phyloP scores from a whole-genome alignment of 1,140 invertebrate genomes.

The Drosophila sproati region DNA sequence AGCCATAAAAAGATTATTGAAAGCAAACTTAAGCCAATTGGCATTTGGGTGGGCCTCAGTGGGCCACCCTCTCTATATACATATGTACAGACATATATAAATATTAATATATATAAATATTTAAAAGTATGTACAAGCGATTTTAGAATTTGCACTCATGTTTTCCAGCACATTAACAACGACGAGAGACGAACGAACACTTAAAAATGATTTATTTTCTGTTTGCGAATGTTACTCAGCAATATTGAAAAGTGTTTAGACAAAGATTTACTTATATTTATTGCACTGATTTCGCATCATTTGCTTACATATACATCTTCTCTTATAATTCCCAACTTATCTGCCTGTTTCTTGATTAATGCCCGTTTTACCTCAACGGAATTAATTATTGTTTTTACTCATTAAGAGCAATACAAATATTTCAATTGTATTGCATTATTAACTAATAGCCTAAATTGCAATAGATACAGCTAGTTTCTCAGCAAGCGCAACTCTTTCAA shows the following conservation, averaged over 20 bases:
- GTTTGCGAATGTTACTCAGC: background rate
- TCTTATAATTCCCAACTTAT: too few species aligned
- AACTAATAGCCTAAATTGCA: background rate
- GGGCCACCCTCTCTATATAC: constrained; percentile 8
- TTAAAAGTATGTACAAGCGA: constrained; percentile 17
- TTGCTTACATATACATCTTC: too few species aligned
- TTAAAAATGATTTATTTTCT: constrained; percentile 4
- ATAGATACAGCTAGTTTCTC: background rate
- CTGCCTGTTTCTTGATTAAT: too few species aligned
- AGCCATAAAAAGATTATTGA: constrained; percentile 66
- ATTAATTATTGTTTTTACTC: background rate
- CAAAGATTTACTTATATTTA: too few species aligned
- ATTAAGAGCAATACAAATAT: background rate
- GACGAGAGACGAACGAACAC: background rate
- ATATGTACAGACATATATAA: constrained; percentile 5
- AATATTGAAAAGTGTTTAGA: too few species aligned
- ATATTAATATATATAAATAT: constrained; percentile 6
- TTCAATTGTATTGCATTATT: background rate
- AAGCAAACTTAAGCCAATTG: constrained; percentile 57
- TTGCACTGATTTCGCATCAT: too few species aligned
- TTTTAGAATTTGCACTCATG: constrained; percentile 16
- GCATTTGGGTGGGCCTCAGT: constrained; percentile 51
- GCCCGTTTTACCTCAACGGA: background rate
- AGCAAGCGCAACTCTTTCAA: background rate
- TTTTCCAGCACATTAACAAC: constrained; percentile 16